phyloP scores from a whole-genome alignment of 2,888 invertebrate species.

The Bruchidius siliquastri region DNA sequence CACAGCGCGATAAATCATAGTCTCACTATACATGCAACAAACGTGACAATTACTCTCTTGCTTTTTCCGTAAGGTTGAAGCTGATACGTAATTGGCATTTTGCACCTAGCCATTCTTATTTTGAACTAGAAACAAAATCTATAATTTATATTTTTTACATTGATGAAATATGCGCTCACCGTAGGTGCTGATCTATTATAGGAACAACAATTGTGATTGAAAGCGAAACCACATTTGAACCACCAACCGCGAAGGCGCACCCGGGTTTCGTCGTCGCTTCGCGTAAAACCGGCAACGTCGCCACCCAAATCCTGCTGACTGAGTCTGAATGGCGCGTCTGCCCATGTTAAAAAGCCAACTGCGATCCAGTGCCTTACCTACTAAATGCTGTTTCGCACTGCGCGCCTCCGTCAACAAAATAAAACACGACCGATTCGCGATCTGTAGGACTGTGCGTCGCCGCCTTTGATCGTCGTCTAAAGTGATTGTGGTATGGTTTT shows the following conservation, averaged over 20 bases:
- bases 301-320: background rate
- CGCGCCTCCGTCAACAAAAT: background rate
- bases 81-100: too few relatives aligned
- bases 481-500: background rate
- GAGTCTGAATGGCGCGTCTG: slow-evolving; percentile 33
- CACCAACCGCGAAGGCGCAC: background rate
- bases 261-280: background rate
- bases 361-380: slow-evolving; percentile 33
- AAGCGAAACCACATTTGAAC: background rate
- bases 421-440: background rate
- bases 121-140: too few relatives aligned
- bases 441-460: background rate
- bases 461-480: background rate
- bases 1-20: too few relatives aligned
- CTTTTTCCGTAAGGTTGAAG: too few relatives aligned
- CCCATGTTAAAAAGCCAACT: slow-evolving; percentile 11
- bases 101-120: too few relatives aligned
- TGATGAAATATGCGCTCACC: too few relatives aligned
- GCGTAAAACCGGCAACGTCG: background rate
- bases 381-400: slow-evolving; percentile 21
- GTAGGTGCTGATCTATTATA: too few relatives aligned
- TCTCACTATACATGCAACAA: too few relatives aligned
- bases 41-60: too few relatives aligned
- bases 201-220: too few relatives aligned
- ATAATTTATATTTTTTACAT: too few relatives aligned